Evolutionary conservation across 2,113 vertebrate genomes (phyloP).

Genomic region (Sylvia atricapilla): DNA sequence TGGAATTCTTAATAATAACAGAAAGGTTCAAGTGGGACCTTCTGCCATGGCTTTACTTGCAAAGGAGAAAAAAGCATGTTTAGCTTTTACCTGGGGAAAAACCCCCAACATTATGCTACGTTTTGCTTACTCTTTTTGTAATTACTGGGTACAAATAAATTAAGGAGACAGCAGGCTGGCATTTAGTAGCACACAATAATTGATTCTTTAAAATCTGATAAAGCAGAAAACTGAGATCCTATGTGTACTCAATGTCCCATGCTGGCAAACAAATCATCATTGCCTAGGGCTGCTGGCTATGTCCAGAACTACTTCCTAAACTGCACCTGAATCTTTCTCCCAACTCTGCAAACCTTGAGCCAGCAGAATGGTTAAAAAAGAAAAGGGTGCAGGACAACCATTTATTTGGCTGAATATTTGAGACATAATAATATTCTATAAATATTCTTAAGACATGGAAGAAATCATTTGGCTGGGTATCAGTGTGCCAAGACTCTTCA

Average conservation of each 20-base stretch:
- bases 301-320: background rate
- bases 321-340: background rate
- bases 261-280: background rate
- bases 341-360: background rate
- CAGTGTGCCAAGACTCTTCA: background rate
- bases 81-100: background rate
- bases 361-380: background rate
- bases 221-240: background rate
- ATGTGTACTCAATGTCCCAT: rapidly evolving
- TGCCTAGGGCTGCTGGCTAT: too few relatives aligned
- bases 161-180: background rate
- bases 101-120: rapidly evolving
- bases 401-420: background rate
- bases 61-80: background rate
- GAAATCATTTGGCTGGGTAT: background rate
- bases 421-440: too few relatives aligned
- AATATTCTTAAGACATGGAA: background rate
- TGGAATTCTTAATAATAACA: background rate
- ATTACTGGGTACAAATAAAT: background rate
- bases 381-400: background rate
- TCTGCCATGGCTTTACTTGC: background rate
- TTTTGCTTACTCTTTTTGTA: background rate
- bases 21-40: background rate
- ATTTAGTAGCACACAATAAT: background rate
- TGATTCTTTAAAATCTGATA: background rate